Evolutionary conservation across 2,113 vertebrate species (phyloP).

Genomic region (Glaucomys volans): DNA sequence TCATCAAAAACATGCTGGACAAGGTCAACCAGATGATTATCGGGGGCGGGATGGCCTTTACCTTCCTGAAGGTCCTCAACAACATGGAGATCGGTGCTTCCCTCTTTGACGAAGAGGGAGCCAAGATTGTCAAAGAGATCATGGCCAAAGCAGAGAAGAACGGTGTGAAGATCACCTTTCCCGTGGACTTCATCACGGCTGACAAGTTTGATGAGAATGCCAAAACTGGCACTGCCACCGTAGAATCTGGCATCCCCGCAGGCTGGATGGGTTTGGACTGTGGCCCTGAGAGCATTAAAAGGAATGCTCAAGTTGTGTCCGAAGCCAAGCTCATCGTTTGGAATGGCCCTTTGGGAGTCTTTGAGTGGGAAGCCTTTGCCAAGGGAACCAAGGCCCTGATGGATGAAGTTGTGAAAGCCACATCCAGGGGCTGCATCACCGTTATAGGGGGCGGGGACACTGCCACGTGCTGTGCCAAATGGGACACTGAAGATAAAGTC

Average conservation of each 20-base stretch:
- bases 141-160: too few relatives aligned
- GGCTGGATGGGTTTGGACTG: conserved; percentile 62
- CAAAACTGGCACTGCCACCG: conserved; percentile 79
- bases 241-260: conserved; percentile 77
- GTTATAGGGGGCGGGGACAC: conserved; percentile 99
- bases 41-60: conserved; percentile 98
- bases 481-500: conserved; percentile 98
- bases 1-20: conserved; percentile 98
- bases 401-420: conserved; percentile 86
- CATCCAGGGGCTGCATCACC: conserved; percentile 92
- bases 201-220: too few relatives aligned
- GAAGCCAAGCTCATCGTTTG: conserved; percentile 96
- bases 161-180: too few relatives aligned
- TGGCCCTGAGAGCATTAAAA: conserved; percentile 93
- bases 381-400: too few relatives aligned
- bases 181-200: too few relatives aligned
- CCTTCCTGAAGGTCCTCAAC: conserved; percentile 97
- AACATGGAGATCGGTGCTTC: conserved; percentile 92
- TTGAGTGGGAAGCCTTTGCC: too few relatives aligned
- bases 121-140: too few relatives aligned
- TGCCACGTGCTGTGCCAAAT: conserved; percentile 98
- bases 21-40: conserved; percentile 99
- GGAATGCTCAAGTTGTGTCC: conserved; percentile 90
- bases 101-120: too few relatives aligned
- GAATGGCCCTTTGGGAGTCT: conserved; percentile 96